Evolutionary conservation across 2,113 vertebrate species (phyloP), one percentile per base, ranked within the genome.

Genomic region (Ceuthmochares aereus): DNA sequence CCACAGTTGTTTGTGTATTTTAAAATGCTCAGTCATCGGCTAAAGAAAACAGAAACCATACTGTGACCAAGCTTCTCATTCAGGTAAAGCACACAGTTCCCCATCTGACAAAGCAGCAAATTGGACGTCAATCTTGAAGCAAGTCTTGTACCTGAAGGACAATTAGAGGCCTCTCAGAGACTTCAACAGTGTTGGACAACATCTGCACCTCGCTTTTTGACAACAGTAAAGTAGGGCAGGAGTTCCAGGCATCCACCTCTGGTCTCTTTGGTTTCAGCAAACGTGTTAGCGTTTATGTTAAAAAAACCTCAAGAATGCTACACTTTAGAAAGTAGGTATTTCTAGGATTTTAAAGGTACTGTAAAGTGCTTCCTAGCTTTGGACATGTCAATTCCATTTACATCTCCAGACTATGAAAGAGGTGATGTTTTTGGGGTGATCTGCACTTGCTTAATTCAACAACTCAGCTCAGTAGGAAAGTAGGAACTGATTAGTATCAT

Each of bases 81-180:
- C 49, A 47, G 34, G 30, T 51, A 76, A 73, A 43, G 51, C 17
- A 30, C 6, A 45, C 6, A 18, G 40, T 15, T 77, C 27, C 43
- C 29, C 2, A 0, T 54, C 74, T 81, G 74, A 94, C 14, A 78
- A 78, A 40, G 36, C 0, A 69, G 27, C 19, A 27, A 69, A 54
- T 3, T 23, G 32, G 34, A 19, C 11, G 4, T 8, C 51, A 75
- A 3, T 18, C 42, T 59, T 67, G 22, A 58, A 74, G 66, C 25
- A 56, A 62, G 20, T 54, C 43, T 55, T 52, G 21, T 14, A 63
- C 26, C 52, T 55, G 64, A 67, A 82, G 56, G 29, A 79, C 34
- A 42, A 2, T 63, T 30, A 12, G 0, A 9, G 20, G 30, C 14
- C 30, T 30, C 62, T 75, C 4, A 3, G 47, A 32, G 29, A 25